phyloP scores from a whole-genome alignment of 2,797 vertebrate species.

The Cossypha heuglini region DNA sequence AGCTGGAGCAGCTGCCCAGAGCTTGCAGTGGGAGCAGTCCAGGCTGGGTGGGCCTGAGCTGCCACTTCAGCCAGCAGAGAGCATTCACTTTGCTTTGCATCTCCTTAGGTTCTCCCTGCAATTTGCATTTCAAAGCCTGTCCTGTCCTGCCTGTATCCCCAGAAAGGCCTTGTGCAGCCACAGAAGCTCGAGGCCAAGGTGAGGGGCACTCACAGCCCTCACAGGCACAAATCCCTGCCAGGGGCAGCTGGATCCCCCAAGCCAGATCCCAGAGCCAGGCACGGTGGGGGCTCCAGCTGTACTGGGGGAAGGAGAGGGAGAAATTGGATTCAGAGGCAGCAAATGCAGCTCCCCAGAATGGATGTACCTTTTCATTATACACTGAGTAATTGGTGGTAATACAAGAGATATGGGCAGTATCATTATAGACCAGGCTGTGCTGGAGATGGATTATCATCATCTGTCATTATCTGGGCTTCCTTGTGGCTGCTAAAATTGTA shows the following conservation, averaged over 20 bases:
- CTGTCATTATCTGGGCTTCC: constrained; percentile 75
- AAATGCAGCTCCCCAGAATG: constrained; percentile 26
- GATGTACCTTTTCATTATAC: constrained; percentile 46
- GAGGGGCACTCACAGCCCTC: background rate
- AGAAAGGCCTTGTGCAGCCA: background rate
- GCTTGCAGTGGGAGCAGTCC: fast-evolving
- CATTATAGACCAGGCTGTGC: constrained; percentile 64
- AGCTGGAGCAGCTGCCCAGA: background rate
- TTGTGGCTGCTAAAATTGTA: constrained; percentile 75
- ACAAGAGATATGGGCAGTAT: constrained; percentile 63
- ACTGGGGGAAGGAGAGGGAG: background rate
- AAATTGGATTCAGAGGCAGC: constrained; percentile 1
- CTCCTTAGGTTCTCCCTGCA: background rate
- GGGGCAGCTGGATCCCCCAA: background rate
- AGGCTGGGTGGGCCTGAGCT: background rate
- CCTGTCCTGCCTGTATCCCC: background rate
- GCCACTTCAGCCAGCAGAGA: background rate
- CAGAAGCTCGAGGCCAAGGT: background rate
- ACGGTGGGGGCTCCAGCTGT: background rate
- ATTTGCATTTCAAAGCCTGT: background rate
- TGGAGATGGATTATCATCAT: constrained; percentile 73
- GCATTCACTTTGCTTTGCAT: background rate
- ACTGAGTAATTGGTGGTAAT: constrained; percentile 73
- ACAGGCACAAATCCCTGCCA: background rate
- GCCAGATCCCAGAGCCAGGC: background rate